A percentile compares a stretch with the other conserved stretches of the same genome.
Evolutionary conservation across 2,797 vertebrate genomes (phyloP).

Genomic region (Oreortyx pictus): DNA sequence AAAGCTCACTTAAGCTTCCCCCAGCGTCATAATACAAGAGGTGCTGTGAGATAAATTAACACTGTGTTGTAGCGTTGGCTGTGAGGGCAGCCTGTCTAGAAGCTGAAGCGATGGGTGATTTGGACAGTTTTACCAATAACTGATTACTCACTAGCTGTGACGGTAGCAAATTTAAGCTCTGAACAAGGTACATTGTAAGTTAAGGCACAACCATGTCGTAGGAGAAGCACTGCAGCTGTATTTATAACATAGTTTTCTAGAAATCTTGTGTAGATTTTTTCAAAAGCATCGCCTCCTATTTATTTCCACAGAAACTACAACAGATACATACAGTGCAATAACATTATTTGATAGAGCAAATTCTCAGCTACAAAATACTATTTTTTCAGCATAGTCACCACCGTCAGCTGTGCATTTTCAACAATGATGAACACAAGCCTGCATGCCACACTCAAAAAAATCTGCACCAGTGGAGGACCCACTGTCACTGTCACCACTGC

Average conservation of each 20-base stretch:
- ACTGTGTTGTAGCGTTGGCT: background rate
- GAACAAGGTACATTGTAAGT: background rate
- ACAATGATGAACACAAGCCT: too few relatives aligned
- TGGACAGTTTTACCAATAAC: background rate
- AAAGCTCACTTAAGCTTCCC: background rate
- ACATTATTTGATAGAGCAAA: too few relatives aligned
- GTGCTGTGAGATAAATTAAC: background rate
- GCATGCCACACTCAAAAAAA: too few relatives aligned
- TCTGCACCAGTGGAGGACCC: too few relatives aligned
- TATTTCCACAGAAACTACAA: too few relatives aligned
- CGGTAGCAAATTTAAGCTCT: background rate
- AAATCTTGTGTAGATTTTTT: background rate
- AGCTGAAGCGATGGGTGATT: background rate
- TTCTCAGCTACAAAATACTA: too few relatives aligned
- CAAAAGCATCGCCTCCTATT: too few relatives aligned
- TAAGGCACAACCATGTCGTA: background rate
- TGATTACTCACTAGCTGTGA: background rate
- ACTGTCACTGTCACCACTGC: too few relatives aligned
- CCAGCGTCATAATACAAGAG: background rate
- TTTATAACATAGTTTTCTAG: too few relatives aligned
- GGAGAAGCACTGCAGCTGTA: background rate
- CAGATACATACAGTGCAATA: too few relatives aligned
- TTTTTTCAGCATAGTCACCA: too few relatives aligned
- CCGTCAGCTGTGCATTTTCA: too few relatives aligned
- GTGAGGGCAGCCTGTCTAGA: background rate